Evolutionary conservation across 1,140 invertebrate genomes (phyloP), one percentile per base, ranked within the genome.

Genomic region (Drosophila navojoa): DNA sequence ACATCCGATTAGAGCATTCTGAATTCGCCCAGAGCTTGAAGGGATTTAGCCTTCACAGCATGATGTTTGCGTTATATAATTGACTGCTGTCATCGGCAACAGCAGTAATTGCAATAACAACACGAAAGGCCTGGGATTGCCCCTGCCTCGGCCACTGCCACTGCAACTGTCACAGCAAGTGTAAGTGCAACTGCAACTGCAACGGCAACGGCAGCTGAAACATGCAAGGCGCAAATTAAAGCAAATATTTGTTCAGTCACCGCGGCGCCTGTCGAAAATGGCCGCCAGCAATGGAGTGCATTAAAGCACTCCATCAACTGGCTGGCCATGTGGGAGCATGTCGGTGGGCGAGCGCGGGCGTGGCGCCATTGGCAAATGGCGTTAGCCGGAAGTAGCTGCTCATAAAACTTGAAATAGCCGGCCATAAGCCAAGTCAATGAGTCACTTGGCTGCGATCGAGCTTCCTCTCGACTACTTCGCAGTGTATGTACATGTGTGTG

Each of bases 221-320:
- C 82, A 87, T 87, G 82, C 82, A 69, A 87, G 82, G 76, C 84
- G 89, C 79, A 76, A 89, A 87, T 87, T 87, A 87, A 87, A 82
- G 79, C 76, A 87, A 89, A 87, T 87, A 87, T 87, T 87, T 87
- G 79, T 71, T 60, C 79, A 87, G 82, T 82, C 82, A 72, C 59
- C 40, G 69, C 54, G 82, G 84, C 82, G 82, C 82, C 82, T 52
- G 13, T 38, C 22, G 52, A 60, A 75, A 77, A 77, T 77, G 76
- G 76, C 78, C 68, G 70, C 53, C 82, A 79, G 87, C 82, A 87
- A 89, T 89, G 79, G 76, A 79, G 81, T 86, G 82, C 84, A 87
- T 87, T 87, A 87, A 89, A 87, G 61, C 82, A 87, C 82, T 87
- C 79, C 49, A 87, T 87, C 82, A 87, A 79, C 74, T 72, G 63